Percentiles rank a stretch among this genome's conserved stretches.
These are phyloP conservation scores for Solen grandis DNA, from an alignment of 1,140 invertebrate genomes.

Conservation along the genomic window DNA sequence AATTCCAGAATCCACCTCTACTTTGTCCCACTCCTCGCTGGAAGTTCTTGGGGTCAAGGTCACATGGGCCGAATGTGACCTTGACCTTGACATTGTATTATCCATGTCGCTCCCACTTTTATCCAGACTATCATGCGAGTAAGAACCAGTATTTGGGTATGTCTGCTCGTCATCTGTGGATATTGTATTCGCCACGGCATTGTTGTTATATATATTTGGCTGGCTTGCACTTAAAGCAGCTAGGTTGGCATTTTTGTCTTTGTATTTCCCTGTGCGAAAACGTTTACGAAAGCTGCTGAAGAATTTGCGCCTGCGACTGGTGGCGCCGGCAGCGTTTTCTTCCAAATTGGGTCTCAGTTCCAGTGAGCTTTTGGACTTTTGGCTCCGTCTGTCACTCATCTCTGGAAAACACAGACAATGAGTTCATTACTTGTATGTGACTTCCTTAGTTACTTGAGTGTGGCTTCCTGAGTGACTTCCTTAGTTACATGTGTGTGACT, in stretches of 20 bases:
- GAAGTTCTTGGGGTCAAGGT: not conserved
- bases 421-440: too few species aligned
- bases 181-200: not conserved
- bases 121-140: not conserved
- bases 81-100: slow-evolving; percentile 10
- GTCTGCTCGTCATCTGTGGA: slow-evolving; percentile 42
- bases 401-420: slow-evolving; percentile 17
- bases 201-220: slow-evolving; percentile 38
- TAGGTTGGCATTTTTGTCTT: slow-evolving; percentile 53
- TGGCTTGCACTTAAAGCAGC: slow-evolving; percentile 45
- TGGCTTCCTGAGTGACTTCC: too few species aligned
- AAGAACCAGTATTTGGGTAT: not conserved
- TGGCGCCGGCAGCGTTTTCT: not conserved
- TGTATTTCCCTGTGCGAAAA: slow-evolving; percentile 30
- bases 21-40: slow-evolving; percentile 2
- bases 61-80: slow-evolving; percentile 20
- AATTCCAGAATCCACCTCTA: slow-evolving; percentile 40
- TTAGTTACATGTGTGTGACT: too few species aligned
- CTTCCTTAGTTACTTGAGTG: too few species aligned
- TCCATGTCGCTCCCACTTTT: slow-evolving; percentile 37
- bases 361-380: slow-evolving; percentile 26
- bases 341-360: not conserved
- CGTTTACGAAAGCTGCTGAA: slow-evolving; percentile 50
- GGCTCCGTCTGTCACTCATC: not conserved
- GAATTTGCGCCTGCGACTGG: slow-evolving; percentile 19